Evolutionary conservation across 2,888 invertebrate genomes (phyloP).

Genomic region (Mimachlamys varia): DNA sequence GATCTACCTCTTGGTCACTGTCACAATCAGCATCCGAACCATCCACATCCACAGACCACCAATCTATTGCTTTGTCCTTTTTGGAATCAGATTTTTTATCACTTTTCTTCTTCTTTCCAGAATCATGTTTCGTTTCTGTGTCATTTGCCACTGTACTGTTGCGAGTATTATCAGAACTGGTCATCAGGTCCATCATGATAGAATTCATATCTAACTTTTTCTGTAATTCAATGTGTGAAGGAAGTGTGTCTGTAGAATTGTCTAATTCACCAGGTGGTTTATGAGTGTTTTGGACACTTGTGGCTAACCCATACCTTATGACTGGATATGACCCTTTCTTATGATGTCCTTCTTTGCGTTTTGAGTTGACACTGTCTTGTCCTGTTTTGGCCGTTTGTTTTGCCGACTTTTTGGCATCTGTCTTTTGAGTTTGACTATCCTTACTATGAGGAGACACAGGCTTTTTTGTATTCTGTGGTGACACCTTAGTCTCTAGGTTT

Average conservation of each 20-base stretch:
- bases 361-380: neutral
- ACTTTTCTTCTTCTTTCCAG: neutral
- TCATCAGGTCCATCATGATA: neutral
- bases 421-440: neutral
- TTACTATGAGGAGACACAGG: neutral
- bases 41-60: conserved; percentile 42
- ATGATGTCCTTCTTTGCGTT: neutral
- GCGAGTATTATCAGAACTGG: neutral
- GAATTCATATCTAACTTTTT: conserved; percentile 18
- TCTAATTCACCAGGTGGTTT: neutral
- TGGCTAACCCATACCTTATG: neutral
- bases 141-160: neutral
- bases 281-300: neutral
- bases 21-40: neutral
- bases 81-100: conserved; percentile 1
- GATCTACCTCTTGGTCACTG: neutral
- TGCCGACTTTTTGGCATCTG: neutral
- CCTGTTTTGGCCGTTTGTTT: neutral
- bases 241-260: neutral
- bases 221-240: neutral
- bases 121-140: neutral
- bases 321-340: neutral
- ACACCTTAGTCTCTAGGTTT: neutral
- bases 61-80: conserved; percentile 35
- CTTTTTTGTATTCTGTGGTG: neutral